A percentile compares a stretch with the other conserved stretches of the same genome.
Conservation (phyloP, 1,140 invertebrate species). For the Pogonognathellus flavescens region DNA sequence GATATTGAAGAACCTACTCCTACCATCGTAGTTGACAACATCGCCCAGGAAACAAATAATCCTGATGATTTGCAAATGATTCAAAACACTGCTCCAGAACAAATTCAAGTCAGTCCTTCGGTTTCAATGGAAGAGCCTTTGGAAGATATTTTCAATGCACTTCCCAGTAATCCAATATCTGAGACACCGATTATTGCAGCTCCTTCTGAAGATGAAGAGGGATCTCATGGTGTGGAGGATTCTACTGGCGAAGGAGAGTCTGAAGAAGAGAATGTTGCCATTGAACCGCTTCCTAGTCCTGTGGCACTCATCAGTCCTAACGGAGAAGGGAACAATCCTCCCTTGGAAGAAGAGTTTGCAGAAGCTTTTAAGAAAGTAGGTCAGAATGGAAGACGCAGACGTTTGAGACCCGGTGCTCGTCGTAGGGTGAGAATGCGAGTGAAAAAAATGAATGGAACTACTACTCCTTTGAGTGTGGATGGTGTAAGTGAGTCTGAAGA, state of each 20-base stretch:
- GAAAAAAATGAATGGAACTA: conserved; percentile 53
- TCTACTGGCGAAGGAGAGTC: conserved; percentile 16
- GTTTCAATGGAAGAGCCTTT: neutral
- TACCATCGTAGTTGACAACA: neutral
- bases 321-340: conserved; percentile 43
- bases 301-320: conserved; percentile 59
- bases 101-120: neutral
- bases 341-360: conserved; percentile 63
- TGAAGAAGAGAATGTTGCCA: conserved; percentile 48
- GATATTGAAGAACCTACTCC: neutral
- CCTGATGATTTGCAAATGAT: neutral
- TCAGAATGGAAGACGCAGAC: conserved; percentile 38
- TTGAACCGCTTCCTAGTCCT: conserved; percentile 61
- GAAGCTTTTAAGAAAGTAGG: conserved; percentile 62
- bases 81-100: neutral
- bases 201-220: conserved; percentile 38
- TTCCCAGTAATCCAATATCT: neutral
- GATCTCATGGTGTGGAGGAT: conserved; percentile 2
- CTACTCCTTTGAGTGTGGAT: conserved; percentile 17
- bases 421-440: conserved; percentile 52
- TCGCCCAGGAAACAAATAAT: neutral
- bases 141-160: neutral
- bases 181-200: neutral
- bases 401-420: conserved; percentile 23
- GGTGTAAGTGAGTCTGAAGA: neutral